Conservation (phyloP, 2,888 invertebrate genomes). For the Pyrrhosoma nymphula region DNA sequence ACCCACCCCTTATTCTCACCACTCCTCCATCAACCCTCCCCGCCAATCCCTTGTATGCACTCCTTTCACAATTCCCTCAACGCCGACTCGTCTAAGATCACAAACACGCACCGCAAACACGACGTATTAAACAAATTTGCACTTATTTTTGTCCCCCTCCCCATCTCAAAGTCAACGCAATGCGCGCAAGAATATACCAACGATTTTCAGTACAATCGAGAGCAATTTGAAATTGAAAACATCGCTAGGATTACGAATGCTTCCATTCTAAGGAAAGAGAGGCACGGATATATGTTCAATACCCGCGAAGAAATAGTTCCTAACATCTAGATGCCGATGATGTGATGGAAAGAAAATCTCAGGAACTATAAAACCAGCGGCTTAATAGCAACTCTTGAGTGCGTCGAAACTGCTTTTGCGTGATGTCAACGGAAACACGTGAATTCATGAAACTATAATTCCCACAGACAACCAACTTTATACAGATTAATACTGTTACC, state of each 20-base stretch:
- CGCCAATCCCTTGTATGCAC: neutral
- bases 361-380: too few species aligned
- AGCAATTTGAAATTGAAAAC: neutral
- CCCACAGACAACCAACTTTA: too few species aligned
- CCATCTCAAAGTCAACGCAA: neutral
- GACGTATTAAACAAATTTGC: conserved; percentile 17
- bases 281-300: neutral
- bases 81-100: conserved; percentile 9
- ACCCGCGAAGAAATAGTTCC: too few species aligned
- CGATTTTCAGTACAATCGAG: neutral
- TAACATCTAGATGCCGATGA: too few species aligned
- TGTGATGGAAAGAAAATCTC: neutral
- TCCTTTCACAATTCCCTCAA: neutral
- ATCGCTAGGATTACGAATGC: neutral
- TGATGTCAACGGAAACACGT: too few species aligned
- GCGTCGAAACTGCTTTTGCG: too few species aligned
- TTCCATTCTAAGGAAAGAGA: neutral
- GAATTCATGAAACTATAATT: too few species aligned
- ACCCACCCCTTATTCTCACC: neutral
- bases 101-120: conserved; percentile 4
- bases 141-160: neutral
- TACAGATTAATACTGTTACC: too few species aligned
- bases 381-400: too few species aligned
- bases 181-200: neutral
- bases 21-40: neutral